Evolutionary conservation across 2,113 vertebrate genomes (phyloP).

Genomic region (Siniperca chuatsi): DNA sequence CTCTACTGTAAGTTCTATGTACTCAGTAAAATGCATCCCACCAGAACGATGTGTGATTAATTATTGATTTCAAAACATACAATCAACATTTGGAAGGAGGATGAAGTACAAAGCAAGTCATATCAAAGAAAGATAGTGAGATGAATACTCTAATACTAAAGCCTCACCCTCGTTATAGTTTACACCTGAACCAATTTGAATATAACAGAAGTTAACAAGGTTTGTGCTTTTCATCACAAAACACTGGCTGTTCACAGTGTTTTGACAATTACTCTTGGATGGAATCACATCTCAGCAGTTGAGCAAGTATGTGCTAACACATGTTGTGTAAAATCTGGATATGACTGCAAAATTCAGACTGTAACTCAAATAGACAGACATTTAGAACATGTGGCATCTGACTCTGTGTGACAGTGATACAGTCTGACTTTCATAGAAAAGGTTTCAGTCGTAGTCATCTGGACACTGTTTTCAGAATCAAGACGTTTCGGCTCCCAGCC

Average conservation of each 20-base stretch:
- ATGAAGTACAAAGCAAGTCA: neutral
- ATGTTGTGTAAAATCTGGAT: neutral
- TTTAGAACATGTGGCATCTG: slow-evolving; percentile 1
- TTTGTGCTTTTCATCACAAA: neutral
- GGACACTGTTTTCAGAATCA: no score
- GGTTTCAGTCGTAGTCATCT: no score
- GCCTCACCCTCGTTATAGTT: neutral
- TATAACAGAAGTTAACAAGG: neutral
- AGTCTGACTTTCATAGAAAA: no score
- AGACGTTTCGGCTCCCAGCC: no score
- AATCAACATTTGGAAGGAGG: neutral
- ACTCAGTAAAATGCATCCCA: neutral
- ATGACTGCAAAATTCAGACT: neutral
- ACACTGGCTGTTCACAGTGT: neutral
- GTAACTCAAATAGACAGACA: neutral
- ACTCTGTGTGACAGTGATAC: neutral
- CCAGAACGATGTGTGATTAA: no score
- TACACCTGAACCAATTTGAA: neutral
- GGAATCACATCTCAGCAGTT: neutral
- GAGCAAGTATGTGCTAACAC: neutral
- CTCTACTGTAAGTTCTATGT: neutral
- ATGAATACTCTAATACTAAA: neutral
- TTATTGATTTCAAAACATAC: neutral
- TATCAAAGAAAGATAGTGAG: neutral
- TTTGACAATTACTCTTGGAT: neutral